Conservation (phyloP, 2,113 vertebrate genomes). For the Vulpes lagopus region DNA sequence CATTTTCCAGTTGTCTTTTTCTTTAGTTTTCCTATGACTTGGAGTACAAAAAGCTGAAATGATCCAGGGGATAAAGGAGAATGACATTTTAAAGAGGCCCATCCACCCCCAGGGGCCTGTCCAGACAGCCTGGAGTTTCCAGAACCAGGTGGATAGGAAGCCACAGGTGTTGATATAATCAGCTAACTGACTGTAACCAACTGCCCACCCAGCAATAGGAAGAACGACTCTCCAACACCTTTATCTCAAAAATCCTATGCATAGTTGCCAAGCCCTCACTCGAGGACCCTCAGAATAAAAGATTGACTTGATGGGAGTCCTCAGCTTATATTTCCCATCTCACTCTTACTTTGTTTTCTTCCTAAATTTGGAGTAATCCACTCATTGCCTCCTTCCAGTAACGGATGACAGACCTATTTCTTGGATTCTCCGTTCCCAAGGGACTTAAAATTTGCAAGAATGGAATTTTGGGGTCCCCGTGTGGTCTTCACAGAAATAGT, state of each 20-base stretch:
- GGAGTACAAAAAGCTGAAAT: conserved; percentile 78
- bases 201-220: not conserved
- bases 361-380: not conserved
- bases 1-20: conserved; percentile 74
- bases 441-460: not conserved
- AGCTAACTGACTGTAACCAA: not conserved
- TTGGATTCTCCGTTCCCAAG: not conserved
- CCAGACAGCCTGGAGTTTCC: not conserved
- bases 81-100: not conserved
- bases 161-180: not conserved
- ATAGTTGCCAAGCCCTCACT: not conserved
- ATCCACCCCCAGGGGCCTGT: too few species aligned
- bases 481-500: not conserved
- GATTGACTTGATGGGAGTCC: not conserved
- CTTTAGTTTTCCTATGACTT: conserved; percentile 81
- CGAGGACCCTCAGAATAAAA: not conserved
- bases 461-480: not conserved
- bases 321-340: not conserved
- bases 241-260: not conserved
- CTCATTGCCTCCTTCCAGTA: not conserved
- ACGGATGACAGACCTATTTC: not conserved
- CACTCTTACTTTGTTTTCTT: not conserved
- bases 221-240: not conserved
- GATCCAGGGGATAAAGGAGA: not conserved
- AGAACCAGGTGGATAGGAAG: not conserved